These are phyloP conservation scores for Taurulus bubalis DNA, from an alignment of 2,113 vertebrate genomes.

Conservation along the genomic window DNA sequence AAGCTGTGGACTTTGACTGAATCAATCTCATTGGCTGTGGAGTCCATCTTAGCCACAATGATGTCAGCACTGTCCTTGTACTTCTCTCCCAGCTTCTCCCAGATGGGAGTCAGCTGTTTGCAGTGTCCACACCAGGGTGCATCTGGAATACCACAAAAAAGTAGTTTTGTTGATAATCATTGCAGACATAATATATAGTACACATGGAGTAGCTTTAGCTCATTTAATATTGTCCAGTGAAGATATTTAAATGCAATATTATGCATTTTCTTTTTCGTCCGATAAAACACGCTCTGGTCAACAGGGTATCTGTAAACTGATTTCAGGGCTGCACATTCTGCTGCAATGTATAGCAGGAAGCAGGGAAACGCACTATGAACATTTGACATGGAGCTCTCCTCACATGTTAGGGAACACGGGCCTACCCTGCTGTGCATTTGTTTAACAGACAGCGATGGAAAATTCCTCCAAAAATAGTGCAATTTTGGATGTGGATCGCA, in stretches of 20 bases:
- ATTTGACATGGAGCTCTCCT: background rate
- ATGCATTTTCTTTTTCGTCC: background rate
- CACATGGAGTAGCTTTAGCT: background rate
- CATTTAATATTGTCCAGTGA: background rate
- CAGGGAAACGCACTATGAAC: background rate
- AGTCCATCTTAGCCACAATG: constrained; percentile 97
- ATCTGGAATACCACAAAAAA: constrained; percentile 79
- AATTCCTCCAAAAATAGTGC: constrained; percentile 47
- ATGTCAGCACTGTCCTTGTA: constrained; percentile 87
- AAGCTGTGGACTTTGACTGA: constrained; percentile 97
- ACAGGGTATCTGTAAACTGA: background rate
- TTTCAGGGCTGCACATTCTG: background rate
- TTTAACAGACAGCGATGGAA: constrained; percentile 48
- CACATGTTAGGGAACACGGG: constrained; percentile 26
- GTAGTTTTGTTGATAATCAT: background rate
- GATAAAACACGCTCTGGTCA: background rate
- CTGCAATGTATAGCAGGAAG: background rate
- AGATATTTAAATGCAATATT: background rate
- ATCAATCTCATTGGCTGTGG: constrained; percentile 96
- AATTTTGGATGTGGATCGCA: constrained; percentile 18
- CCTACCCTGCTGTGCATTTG: background rate
- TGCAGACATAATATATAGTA: background rate
- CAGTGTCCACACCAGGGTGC: constrained; percentile 99
- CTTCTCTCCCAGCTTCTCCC: constrained; percentile 95
- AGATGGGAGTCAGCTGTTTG: constrained; percentile 97